A percentile compares a stretch with the other conserved stretches of the same genome.
Evolutionary conservation across 2,113 vertebrate genomes (phyloP).

Genomic region (Progne subis): DNA sequence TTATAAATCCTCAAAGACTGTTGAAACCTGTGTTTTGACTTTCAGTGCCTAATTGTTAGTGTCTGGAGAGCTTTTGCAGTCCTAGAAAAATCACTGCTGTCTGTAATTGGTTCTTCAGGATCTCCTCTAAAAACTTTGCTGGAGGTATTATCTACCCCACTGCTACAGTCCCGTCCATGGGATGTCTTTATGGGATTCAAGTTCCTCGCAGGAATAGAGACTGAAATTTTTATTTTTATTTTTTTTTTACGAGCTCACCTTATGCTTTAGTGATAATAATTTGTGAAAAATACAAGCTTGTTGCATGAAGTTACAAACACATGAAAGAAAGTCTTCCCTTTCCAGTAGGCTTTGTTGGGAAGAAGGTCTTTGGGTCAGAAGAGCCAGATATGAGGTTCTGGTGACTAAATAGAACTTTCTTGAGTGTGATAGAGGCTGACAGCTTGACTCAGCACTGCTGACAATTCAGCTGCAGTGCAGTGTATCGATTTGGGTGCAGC

Average conservation of each 20-base stretch:
- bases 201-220: neutral
- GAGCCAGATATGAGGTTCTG: neutral
- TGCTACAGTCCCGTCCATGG: fast-evolving
- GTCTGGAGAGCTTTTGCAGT: neutral
- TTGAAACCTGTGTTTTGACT: neutral
- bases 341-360: neutral
- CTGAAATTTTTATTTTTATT: neutral
- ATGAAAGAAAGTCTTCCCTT: neutral
- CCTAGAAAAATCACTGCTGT: neutral
- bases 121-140: neutral
- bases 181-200: neutral
- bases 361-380: neutral
- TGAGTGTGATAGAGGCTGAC: neutral
- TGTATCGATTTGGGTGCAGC: neutral
- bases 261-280: neutral
- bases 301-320: neutral
- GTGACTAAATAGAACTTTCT: neutral
- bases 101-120: neutral
- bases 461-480: neutral
- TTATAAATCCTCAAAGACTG: neutral
- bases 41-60: neutral
- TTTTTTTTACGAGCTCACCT: neutral
- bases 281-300: neutral
- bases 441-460: neutral
- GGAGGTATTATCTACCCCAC: neutral